Conservation (phyloP, 2,888 invertebrate genomes). For the Sepioteuthis lessoniana region DNA sequence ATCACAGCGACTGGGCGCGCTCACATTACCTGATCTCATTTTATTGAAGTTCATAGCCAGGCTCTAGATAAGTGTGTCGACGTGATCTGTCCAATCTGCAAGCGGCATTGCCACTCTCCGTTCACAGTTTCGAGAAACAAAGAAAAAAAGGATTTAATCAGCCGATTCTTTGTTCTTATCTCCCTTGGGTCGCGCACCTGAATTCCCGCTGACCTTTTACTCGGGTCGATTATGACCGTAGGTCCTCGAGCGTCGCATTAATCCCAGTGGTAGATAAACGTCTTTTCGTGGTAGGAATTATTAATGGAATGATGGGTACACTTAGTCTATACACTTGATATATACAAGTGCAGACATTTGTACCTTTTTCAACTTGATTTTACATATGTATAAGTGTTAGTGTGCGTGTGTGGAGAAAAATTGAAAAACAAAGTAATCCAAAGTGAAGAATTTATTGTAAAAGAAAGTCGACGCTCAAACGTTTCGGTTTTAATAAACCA, state of each 20-base stretch:
- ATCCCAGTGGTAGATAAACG: background rate
- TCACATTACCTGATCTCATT: background rate
- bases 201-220: background rate
- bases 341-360: too few species aligned
- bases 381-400: background rate
- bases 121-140: background rate
- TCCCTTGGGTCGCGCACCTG: background rate
- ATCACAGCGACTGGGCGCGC: background rate
- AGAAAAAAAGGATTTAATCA: background rate
- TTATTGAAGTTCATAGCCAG: background rate
- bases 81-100: background rate
- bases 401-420: background rate
- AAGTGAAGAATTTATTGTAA: too few species aligned
- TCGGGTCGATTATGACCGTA: background rate
- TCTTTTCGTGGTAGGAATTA: background rate
- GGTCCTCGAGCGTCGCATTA: background rate
- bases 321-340: background rate
- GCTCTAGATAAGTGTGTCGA: background rate
- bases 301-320: background rate
- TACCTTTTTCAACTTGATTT: background rate
- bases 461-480: too few species aligned
- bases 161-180: conserved; percentile 36
- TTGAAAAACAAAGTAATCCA: too few species aligned
- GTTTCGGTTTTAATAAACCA: too few species aligned
- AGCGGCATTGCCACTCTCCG: background rate